Base-by-base conservation (phyloP, 2,113 vertebrate species). In the Neoarius graeffei region DNA sequence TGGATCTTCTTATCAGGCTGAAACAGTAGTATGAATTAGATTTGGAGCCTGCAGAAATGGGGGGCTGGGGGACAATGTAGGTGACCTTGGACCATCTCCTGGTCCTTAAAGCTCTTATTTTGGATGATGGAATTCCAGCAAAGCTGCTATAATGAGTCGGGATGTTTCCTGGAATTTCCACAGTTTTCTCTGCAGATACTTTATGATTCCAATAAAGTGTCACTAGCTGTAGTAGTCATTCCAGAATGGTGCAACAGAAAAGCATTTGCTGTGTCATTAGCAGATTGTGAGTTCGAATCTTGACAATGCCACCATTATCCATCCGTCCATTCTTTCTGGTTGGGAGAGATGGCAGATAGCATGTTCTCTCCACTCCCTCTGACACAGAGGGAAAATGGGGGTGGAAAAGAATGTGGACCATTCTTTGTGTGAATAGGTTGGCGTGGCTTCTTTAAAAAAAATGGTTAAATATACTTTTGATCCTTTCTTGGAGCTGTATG, bases 1-100 rank as follows among this genome's bases (percentile, higher is more conserved):
- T 60, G 87, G 84, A 71, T 85, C 84, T 57, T 50, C 91, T 95
- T 95, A 95, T 95, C 94, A 54, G 89, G 30, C 85, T 52, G 10
- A 84, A 88, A 89, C 94, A 93, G 93, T 71, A 91, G 88, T 90
- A 80, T 84, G 91, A 91, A 92, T 88, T 88, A 90, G 83, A 86
- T 67, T 77, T 74, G 81, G 81, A 85, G 82, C 69, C 76, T 76
- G 67, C 77, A 56, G 66, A 91, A 88, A 88, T 83, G 59, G 62
- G 79, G 30, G 30, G 62, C 66, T 30, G 77, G 56, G 79, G 80
- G 52, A 30, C 25, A 50, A 7, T 83, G 83, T 83, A 85, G 79
- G 85, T 92, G 92, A 94, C 94, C 91, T 94, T 94, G 91, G 19
- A 54, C 76, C 50, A 79, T 62, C 66, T 83, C 80, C 50, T 30